Evolutionary conservation across 2,888 invertebrate genomes (phyloP).

Genomic region (Vesta saturnalis): DNA sequence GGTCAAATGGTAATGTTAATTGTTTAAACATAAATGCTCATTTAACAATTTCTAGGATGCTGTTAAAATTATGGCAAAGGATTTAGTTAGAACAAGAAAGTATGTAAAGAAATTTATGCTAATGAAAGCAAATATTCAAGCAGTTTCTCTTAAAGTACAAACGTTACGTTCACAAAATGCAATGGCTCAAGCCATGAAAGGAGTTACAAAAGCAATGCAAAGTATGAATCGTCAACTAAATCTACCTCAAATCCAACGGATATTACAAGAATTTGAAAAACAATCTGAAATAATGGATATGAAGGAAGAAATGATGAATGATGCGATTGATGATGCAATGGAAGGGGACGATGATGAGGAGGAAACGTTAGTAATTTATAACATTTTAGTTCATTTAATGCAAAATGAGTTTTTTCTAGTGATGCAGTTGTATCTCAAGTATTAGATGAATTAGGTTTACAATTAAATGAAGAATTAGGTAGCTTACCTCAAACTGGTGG

Average conservation of each 20-base stretch:
- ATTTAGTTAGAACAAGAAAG: conserved; percentile 93
- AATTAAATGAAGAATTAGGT: conserved; percentile 91
- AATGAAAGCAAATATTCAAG: conserved; percentile 99
- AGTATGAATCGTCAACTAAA: conserved; percentile 98
- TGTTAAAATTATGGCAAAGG: conserved; percentile 99
- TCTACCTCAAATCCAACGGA: conserved; percentile 98
- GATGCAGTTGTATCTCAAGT: conserved; percentile 96
- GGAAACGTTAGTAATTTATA: conserved; percentile 75
- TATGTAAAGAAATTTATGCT: conserved; percentile 99
- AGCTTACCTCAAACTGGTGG: conserved; percentile 81
- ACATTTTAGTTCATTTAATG: not conserved
- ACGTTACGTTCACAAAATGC: conserved; percentile 98
- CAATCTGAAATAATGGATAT: conserved; percentile 99
- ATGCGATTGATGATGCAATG: conserved; percentile 99
- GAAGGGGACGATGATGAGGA: conserved; percentile 98
- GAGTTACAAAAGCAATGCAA: conserved; percentile 98
- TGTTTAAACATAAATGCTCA: no score
- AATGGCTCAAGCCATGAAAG: conserved; percentile 99
- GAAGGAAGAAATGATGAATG: conserved; percentile 99
- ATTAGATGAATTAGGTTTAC: conserved; percentile 95
- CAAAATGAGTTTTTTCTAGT: conserved; percentile 62
- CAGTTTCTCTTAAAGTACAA: conserved; percentile 96
- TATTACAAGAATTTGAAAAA: conserved; percentile 97
- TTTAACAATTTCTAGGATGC: conserved; percentile 77
- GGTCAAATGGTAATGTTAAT: conserved; percentile 89